Base-by-base conservation (phyloP, 2,113 vertebrate species). In the Otis tarda region DNA sequence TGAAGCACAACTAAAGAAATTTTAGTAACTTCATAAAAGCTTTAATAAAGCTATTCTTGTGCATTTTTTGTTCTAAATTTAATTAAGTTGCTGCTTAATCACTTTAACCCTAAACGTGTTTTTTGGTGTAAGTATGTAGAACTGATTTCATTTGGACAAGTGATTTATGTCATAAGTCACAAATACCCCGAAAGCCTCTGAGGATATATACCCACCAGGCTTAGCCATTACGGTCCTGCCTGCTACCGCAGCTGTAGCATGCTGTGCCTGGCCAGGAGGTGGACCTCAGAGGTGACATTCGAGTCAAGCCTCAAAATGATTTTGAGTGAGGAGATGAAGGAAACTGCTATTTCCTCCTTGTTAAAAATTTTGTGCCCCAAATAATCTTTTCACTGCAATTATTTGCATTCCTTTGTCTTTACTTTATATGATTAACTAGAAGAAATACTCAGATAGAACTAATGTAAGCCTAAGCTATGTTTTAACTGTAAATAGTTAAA, bases 201-300 rank as follows among this genome's bases (percentile, higher is more conserved):
- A 30, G 18, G 52, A 5, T 41, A 3, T 35, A 13, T 50, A 30
- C 10, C 14, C 6, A 8, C 27, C 23, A 69, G 50, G 9, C 30
- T 80, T n/a, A 56, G 33, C 18, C 35, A 0, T 0, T 33, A 3
- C 0, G 0, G 21, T 33, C 31, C 27, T 45, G 16, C 30, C 41
- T 57, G 0, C 55, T 78, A 4, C 24, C 56, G 23, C 45, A 70
- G 33, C 24, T 89, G 35, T n/a, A 6, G 11, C 4, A 7, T 68
- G 10, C 61, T 55, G 27, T 83, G 63, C 37, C 57, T 76, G 71
- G 45, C 31, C 35, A 68, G 83, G 39, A 82, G 35, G 20, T 60
- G 43, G 33, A 23, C n/a, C 77, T 87, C 64, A 77, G 30, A 52
- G 14, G 15, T 83, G 21, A 28, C 21, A 3, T 27, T 68, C 24